These are phyloP conservation scores for Drosophila ochracea DNA, from an alignment of 2,888 invertebrate species.

Conservation along the genomic window DNA sequence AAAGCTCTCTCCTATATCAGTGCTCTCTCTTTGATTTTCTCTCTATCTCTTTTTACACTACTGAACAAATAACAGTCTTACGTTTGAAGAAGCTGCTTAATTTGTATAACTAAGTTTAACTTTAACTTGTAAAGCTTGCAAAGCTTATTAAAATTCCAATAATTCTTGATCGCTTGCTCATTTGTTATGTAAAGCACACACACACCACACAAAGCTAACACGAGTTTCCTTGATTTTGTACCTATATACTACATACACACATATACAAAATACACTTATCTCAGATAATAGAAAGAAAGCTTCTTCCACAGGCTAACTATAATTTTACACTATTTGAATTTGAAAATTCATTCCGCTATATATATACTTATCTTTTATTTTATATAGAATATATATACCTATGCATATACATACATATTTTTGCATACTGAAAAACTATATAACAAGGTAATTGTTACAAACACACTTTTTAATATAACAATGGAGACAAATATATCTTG, in stretches of 20 bases:
- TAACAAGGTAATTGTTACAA: slow-evolving; percentile 61
- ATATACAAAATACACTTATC: slow-evolving; percentile 11
- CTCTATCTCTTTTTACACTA: slow-evolving; percentile 20
- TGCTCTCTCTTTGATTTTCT: slow-evolving; percentile 5
- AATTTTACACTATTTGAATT: slow-evolving; percentile 11
- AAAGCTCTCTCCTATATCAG: slow-evolving; percentile 20
- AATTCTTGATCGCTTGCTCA: slow-evolving; percentile 36
- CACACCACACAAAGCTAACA: slow-evolving; percentile 14
- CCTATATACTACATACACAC: slow-evolving; percentile 23
- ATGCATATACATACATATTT: slow-evolving; percentile 57
- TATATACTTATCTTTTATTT: slow-evolving; percentile 14
- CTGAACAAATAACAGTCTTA: slow-evolving; percentile 25
- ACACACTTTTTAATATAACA: slow-evolving; percentile 57
- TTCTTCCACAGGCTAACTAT: slow-evolving; percentile 1
- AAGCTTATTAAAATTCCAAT: slow-evolving; percentile 17
- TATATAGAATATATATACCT: slow-evolving; percentile 17
- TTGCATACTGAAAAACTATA: slow-evolving; percentile 56
- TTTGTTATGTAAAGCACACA: slow-evolving; percentile 54
- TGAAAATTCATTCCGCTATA: slow-evolving; percentile 39
- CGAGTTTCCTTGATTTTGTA: slow-evolving; percentile 58
- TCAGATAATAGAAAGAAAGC: slow-evolving; percentile 3
- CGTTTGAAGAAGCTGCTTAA: slow-evolving; percentile 42
- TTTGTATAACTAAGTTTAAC: slow-evolving; percentile 26
- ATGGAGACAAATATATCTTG: slow-evolving; percentile 1
- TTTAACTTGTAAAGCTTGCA: slow-evolving; percentile 25